Evolutionary conservation across 1,140 invertebrate genomes (phyloP), one percentile per base, ranked within the genome.

Genomic region (Sycobia sp.): DNA sequence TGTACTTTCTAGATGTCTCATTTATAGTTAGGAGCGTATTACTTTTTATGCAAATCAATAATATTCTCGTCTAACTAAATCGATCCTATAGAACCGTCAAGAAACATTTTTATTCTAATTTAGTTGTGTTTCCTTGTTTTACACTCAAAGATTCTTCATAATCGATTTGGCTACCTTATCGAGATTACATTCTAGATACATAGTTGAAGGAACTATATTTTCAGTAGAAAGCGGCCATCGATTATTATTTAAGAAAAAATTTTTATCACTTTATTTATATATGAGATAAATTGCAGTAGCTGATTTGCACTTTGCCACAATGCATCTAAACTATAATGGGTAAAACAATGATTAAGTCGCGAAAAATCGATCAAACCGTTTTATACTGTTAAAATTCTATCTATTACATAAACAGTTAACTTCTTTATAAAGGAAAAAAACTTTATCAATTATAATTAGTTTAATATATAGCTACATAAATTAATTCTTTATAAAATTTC

Each of bases 1-100:
- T 32, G 11, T 63, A 67, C 72, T 71, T 39, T 73, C 73, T 78
- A 77, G 62, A 65, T 67, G 68, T 78, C 49, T 76, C 67, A 76
- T 76, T 73, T 66, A 69, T 76, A 76, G 67, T 58, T 73, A 76
- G 72, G 74, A 77, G 76, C 71, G 58, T 71, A 71, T 57, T 71
- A 71, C 71, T 73, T 66, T 59, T 71, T 53, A 65, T 70, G 70
- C 62, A 70, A 70, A 70, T 62, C n/a, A 62, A 71, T 72, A 62
- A 71, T 71, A 68, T 71, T 74, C 63, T 65, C 67, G 16, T 77
- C 77, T 78, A 78, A 73, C 78, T 80, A 80, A 57, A 76, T 77
- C 71, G 72, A 73, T 78, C 76, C 78, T 80, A 80, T 71, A 76
- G 74, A 72, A 68, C 75, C 25, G 51, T 39, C 53, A 44, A 49